Percentiles rank a stretch among this genome's conserved stretches.
phyloP scores from a whole-genome alignment of 2,113 vertebrate species.

The Alethe diademata region DNA sequence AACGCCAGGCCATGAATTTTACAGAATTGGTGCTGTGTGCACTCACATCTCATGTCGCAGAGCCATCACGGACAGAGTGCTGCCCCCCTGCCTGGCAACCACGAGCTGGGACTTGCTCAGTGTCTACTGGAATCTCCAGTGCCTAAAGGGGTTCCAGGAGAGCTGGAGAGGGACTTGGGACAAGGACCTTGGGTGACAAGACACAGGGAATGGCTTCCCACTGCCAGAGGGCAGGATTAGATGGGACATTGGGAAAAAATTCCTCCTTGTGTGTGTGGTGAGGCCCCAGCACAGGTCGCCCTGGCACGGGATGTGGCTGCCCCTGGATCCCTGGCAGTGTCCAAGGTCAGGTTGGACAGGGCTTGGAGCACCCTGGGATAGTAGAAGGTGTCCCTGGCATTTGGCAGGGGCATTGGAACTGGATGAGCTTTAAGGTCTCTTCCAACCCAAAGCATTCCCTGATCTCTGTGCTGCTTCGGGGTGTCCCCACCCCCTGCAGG shows the following conservation, averaged over 20 bases:
- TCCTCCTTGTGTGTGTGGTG: not conserved
- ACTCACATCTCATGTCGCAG: rapidly evolving
- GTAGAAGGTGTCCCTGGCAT: not conserved
- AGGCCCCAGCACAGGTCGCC: not conserved
- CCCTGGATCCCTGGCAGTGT: not conserved
- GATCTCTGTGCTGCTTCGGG: not conserved
- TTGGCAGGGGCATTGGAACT: not conserved
- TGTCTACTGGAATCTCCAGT: not conserved
- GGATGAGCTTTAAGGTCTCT: not conserved
- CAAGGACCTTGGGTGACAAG: not conserved
- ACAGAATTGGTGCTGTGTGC: not conserved
- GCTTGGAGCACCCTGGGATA: not conserved
- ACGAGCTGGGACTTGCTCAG: rapidly evolving
- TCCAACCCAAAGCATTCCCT: not conserved
- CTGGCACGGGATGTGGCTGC: not conserved
- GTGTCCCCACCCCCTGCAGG: rapidly evolving
- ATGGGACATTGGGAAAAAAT: not conserved
- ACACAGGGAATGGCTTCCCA: not conserved
- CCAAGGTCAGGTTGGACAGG: rapidly evolving
- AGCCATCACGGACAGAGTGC: rapidly evolving
- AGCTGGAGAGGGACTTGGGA: not conserved
- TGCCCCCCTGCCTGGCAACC: not conserved
- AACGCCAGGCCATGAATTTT: not conserved
- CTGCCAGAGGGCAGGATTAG: not conserved
- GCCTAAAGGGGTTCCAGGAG: not conserved